Evolutionary conservation across 2,113 vertebrate genomes (phyloP).

Genomic region (Dromaius novaehollandiae): DNA sequence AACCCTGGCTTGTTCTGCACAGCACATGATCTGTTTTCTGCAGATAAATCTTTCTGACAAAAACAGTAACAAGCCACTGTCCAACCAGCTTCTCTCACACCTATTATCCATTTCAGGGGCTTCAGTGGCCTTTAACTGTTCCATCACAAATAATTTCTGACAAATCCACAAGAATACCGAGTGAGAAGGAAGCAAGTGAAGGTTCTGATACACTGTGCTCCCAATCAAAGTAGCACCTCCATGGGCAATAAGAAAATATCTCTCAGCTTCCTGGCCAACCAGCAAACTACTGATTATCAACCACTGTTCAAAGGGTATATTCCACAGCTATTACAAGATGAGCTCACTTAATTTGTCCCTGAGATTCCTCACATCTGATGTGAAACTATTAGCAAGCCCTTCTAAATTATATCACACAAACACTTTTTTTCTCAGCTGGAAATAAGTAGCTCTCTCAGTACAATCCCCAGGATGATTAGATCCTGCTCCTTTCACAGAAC

Average conservation of each 20-base stretch:
- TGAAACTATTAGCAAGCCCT: background rate
- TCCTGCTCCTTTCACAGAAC: background rate
- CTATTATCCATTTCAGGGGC: background rate
- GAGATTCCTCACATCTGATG: background rate
- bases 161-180: background rate
- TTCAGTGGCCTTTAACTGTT: background rate
- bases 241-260: background rate
- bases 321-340: background rate
- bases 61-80: background rate
- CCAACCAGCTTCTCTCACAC: background rate
- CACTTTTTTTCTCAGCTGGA: background rate
- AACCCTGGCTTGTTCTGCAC: background rate
- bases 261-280: background rate
- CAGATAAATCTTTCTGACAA: conserved; percentile 6
- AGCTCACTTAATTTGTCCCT: background rate
- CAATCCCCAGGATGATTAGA: background rate
- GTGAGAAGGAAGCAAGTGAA: background rate
- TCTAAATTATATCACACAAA: background rate
- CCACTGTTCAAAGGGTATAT: background rate
- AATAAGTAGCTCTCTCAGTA: background rate
- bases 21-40: background rate
- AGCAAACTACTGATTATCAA: background rate
- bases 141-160: background rate
- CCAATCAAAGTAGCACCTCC: background rate
- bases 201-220: background rate